Evolutionary conservation across 2,888 invertebrate genomes (phyloP), one percentile per base, ranked within the genome.

Genomic region (Melanostoma scalare): DNA sequence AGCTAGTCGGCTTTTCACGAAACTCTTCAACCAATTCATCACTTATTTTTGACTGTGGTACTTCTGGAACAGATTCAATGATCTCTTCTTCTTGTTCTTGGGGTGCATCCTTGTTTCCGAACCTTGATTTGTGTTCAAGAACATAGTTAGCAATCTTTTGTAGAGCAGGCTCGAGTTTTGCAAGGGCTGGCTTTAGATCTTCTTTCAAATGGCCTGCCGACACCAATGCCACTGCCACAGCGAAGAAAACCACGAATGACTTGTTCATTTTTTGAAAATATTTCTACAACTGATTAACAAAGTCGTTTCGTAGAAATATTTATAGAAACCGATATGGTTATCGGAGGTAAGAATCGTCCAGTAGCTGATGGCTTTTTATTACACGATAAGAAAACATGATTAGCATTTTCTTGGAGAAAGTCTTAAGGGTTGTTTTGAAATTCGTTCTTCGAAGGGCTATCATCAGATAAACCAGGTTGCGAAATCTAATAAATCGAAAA

Each of bases 171-270:
- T 50, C 10, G 2, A 72, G 10, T 36, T 60, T 53, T 4, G 0
- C 38, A 2, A 73, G 9, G 2, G 56, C 53, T 20, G 46, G n/a
- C 33, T 30, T 78, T 1, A 65, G 8, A 10, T 53, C 35, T n/a
- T 48, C 63, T 35, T 74, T 68, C 20, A 80, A 52, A n/a, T 40
- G 63, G n/a, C 65, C 56, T n/a, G 75, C 75, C 31, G 76, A 80
- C 30, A 63, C 35, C 6, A 69, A 63, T 40, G 63, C 65, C 50
- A 63, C 48, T 35, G 71, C 6, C 35, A 71, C 71, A 35, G 76
- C 75, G 10, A 80, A 76, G n/a, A 80, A 76, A 9, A 75, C 46
- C 10, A 80, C 44, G 9, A 76, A 58, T 30, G 68, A 71, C 33
- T 65, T 68, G 33, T 74, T 80, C 80, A 80, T 80, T 10, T 58